Base-by-base conservation (phyloP, 2,113 vertebrate species). In the Otus sunia region DNA sequence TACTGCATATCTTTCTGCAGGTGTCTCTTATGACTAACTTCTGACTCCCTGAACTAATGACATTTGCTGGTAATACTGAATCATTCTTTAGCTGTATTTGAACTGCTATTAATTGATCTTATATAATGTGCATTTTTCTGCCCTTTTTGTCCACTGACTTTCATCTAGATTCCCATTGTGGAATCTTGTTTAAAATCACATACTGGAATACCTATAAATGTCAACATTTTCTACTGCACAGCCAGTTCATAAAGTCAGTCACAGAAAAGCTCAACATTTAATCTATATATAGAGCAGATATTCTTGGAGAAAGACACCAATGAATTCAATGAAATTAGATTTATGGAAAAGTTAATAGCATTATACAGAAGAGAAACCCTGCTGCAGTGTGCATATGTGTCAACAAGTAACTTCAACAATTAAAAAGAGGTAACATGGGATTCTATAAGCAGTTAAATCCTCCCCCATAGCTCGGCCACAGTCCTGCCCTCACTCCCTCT, bases 401-500 rank as follows among this genome's bases (percentile, higher is more conserved):
- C 26, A 90, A 60, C 11, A 75, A 71, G 67, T 7, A 3, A 36
- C 25, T 91, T 43, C 47, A 66, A 34, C 15, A 30, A 7, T 52
- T 62, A 45, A 79, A 68, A 94, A 64, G 50, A 41, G 17, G 30
- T 47, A 60, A 62, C 55, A 64, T 23, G 3, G 4, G 30, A n/a
- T 77, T 53, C 18, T 67, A 56, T 14, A 21, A 1, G 13, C 37
- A 59, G 29, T 8, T 63, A 86, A 88, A 89, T 30, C 8, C 53
- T 53, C 12, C 29, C 32, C 62, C 50, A 4, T 10, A 53, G 4
- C 60, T 25, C 63, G 26, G 29, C 15, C 32, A 25, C 39, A 20
- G 27, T n/a, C n/a, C 55, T 84, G 29, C 41, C 55, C 23, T 39
- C 58, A 18, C 19, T 63, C 0, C 0, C 45, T 27, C 8, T 22